These are phyloP conservation scores for Tethea ocularis DNA, from an alignment of 2,888 invertebrate genomes.

Conservation along the genomic window DNA sequence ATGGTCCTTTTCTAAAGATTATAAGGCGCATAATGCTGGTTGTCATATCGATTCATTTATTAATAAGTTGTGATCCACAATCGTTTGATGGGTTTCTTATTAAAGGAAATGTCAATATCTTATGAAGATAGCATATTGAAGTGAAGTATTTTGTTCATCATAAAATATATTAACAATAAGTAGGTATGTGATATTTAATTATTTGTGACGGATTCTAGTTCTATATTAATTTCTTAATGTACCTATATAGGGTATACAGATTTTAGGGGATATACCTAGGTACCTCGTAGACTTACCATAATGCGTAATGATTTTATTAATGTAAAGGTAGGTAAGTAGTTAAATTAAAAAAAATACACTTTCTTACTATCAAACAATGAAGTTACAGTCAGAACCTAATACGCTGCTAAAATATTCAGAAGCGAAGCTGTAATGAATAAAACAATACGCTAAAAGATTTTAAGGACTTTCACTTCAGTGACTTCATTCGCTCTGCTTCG, in stretches of 20 bases:
- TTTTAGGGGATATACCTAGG: no score
- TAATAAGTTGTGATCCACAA: slow-evolving; percentile 64
- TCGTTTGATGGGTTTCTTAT: slow-evolving; percentile 60
- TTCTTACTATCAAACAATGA: no score
- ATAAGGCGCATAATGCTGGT: slow-evolving; percentile 55
- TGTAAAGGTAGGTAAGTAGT: no score
- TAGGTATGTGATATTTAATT: no score
- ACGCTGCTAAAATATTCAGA: not conserved
- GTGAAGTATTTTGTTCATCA: not conserved
- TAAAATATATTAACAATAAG: no score
- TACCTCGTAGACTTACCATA: no score
- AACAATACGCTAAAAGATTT: not conserved
- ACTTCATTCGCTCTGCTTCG: slow-evolving; percentile 3
- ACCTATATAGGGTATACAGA: no score
- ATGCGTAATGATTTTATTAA: no score
- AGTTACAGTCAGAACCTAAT: no score
- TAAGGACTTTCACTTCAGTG: not conserved
- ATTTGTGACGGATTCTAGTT: no score
- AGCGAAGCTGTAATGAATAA: not conserved
- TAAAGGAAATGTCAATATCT: slow-evolving; percentile 53
- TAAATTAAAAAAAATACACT: no score
- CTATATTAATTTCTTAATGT: no score
- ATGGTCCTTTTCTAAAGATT: slow-evolving; percentile 46
- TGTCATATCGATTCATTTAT: slow-evolving; percentile 70
- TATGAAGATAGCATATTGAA: slow-evolving; percentile 20